Evolutionary conservation across 2,797 vertebrate genomes (phyloP).

Genomic region (Molossus alvarezi): DNA sequence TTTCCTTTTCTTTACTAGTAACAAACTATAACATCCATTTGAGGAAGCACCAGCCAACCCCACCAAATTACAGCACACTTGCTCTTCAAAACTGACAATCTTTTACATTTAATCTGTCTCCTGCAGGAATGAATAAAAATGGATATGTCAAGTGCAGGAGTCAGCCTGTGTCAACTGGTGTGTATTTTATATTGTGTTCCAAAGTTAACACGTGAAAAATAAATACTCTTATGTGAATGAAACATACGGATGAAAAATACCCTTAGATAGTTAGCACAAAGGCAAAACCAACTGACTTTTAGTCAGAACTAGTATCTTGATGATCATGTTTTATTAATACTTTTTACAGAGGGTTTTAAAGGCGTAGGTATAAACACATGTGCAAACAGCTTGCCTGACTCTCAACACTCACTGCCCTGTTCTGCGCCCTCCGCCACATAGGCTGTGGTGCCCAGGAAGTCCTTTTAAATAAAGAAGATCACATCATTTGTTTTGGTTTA

Average conservation of each 20-base stretch:
- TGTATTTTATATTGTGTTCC: neutral
- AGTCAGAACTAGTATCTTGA: neutral
- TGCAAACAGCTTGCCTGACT: no score
- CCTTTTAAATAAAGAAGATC: constrained; percentile 26
- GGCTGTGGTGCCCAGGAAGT: neutral
- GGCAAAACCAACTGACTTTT: constrained; percentile 71
- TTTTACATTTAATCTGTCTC: neutral
- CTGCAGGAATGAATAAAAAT: neutral
- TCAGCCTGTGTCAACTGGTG: neutral
- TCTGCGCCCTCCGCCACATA: neutral
- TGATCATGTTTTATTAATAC: neutral
- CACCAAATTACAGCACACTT: neutral
- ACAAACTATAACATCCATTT: constrained; percentile 25
- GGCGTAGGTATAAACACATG: neutral
- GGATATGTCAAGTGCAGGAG: neutral
- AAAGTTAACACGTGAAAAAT: constrained; percentile 16
- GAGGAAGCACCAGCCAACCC: constrained; percentile 17
- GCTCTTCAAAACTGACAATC: neutral
- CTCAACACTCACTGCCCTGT: neutral
- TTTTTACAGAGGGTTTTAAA: neutral
- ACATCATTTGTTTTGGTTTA: neutral
- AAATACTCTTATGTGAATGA: neutral
- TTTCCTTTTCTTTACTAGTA: constrained; percentile 28
- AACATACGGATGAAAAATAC: constrained; percentile 78
- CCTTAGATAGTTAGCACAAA: constrained; percentile 73